Conservation (phyloP, 2,888 invertebrate genomes). For the Cantharis lateralis region DNA sequence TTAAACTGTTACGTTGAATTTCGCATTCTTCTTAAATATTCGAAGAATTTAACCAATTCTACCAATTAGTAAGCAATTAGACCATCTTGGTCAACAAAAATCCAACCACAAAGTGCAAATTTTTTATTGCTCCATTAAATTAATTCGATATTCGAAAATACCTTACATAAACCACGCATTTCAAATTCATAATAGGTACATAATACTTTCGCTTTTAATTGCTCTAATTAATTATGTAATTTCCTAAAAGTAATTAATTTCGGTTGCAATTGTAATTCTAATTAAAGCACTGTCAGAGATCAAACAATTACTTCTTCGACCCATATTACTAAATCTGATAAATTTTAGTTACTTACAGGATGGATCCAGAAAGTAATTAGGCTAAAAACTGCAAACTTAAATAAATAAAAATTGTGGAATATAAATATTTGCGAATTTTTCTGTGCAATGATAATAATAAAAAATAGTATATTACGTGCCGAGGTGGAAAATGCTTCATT, state of each 20-base stretch:
- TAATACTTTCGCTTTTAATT: neutral
- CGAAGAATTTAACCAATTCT: neutral
- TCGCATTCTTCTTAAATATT: neutral
- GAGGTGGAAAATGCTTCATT: no score
- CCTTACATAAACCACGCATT: neutral
- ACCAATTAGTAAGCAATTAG: neutral
- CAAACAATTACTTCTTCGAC: neutral
- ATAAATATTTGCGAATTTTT: neutral
- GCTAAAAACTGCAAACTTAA: neutral
- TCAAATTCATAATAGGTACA: neutral
- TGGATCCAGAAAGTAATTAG: neutral
- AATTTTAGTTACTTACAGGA: neutral
- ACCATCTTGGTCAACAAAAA: neutral
- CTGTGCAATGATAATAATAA: neutral
- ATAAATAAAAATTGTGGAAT: neutral
- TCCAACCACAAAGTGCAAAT: neutral
- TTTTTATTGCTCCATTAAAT: neutral
- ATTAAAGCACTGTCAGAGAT: neutral
- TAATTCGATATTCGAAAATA: neutral
- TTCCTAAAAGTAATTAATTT: neutral
- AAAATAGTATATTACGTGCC: no score
- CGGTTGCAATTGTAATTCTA: neutral
- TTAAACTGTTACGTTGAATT: neutral
- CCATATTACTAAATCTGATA: neutral
- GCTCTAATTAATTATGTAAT: neutral